Conservation (phyloP, 1,140 invertebrate species). For the Trypoxylus dichotomus region DNA sequence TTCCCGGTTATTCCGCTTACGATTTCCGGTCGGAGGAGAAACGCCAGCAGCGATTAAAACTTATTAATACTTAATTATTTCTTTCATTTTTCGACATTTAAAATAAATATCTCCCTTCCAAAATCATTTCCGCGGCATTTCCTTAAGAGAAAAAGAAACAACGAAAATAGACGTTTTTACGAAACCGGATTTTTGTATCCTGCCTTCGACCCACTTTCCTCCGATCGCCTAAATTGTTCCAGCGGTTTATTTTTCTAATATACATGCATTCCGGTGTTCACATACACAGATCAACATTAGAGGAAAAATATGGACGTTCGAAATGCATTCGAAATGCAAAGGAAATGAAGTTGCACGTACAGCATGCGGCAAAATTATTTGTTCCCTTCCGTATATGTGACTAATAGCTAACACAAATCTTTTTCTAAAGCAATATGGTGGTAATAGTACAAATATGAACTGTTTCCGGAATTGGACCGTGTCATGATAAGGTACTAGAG, state of each 20-base stretch:
- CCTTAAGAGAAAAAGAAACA: constrained; percentile 4
- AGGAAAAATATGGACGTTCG: background rate
- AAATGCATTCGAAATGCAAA: background rate
- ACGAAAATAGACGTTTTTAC: constrained; percentile 26
- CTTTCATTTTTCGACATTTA: constrained; percentile 4
- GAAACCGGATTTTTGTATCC: constrained; percentile 30
- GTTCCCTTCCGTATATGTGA: background rate
- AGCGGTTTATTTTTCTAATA: constrained; percentile 21
- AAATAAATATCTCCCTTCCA: constrained; percentile 17
- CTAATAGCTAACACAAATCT: too few relatives aligned
- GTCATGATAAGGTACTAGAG: too few relatives aligned
- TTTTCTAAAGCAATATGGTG: too few relatives aligned
- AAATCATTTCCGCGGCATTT: background rate
- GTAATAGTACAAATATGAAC: too few relatives aligned
- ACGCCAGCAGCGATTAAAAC: background rate
- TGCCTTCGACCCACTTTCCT: constrained; percentile 22
- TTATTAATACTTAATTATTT: constrained; percentile 20
- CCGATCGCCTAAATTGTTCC: constrained; percentile 15
- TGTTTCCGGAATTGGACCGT: too few relatives aligned
- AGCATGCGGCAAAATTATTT: background rate
- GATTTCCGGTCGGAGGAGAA: background rate
- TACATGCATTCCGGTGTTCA: constrained; percentile 1
- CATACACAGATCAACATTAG: background rate
- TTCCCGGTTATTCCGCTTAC: background rate
- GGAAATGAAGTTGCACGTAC: background rate